Percentiles rank a stretch among this genome's conserved stretches.
Evolutionary conservation across 2,797 vertebrate species (phyloP).

Genomic region (Staurois parvus): DNA sequence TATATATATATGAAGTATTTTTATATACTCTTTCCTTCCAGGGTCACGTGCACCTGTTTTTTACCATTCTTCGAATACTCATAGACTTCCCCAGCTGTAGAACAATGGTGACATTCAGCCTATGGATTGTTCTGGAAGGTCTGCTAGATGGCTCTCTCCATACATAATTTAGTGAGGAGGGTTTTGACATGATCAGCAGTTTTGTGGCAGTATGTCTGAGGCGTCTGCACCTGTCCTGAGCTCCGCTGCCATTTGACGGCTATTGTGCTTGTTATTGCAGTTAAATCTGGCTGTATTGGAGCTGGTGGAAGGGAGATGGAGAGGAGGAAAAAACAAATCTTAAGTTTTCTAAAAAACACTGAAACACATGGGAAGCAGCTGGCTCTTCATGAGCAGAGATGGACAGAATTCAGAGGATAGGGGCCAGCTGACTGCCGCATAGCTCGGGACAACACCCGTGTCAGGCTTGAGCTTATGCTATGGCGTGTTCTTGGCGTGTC

Average conservation of each 20-base stretch:
- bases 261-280: not conserved
- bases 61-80: not conserved
- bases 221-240: constrained; percentile 14
- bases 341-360: not conserved
- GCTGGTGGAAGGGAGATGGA: not conserved
- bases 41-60: constrained; percentile 1
- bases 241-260: not conserved
- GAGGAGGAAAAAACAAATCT: not conserved
- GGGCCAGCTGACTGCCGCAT: constrained; percentile 33
- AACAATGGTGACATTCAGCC: constrained; percentile 24
- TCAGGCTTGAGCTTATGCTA: not conserved
- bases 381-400: not conserved
- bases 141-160: not conserved
- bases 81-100: not conserved
- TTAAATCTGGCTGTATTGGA: not conserved
- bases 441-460: constrained; percentile 9
- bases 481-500: not conserved
- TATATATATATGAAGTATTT: too few relatives aligned
- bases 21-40: too few relatives aligned
- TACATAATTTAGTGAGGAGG: not conserved
- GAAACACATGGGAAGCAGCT: constrained; percentile 51
- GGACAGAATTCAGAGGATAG: not conserved
- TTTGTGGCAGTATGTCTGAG: not conserved
- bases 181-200: not conserved
- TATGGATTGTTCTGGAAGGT: not conserved